Conservation (phyloP, 2,113 vertebrate genomes). For the Puntigrus tetrazona region DNA sequence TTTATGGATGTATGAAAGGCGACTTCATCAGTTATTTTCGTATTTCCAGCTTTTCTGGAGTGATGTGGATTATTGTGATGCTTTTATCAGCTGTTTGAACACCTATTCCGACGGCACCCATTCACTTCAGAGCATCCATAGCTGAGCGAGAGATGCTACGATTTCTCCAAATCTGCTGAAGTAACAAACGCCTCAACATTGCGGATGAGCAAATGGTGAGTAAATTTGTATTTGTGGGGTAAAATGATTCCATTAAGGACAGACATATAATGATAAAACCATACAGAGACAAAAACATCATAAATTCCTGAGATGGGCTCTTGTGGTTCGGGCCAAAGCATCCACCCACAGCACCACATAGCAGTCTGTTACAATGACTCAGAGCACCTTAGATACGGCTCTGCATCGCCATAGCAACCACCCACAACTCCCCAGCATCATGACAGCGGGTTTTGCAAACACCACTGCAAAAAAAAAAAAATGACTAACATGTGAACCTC, state of each 20-base stretch:
- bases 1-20: neutral
- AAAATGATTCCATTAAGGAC: neutral
- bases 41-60: neutral
- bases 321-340: neutral
- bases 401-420: neutral
- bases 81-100: neutral
- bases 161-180: neutral
- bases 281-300: neutral
- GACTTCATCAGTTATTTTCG: neutral
- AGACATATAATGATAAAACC: neutral
- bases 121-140: neutral
- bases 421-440: conserved; percentile 1
- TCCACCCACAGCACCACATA: neutral
- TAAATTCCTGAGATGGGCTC: neutral
- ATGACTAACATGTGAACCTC: neutral
- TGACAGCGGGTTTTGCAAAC: neutral
- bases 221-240: neutral
- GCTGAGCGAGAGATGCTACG: neutral
- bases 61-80: neutral
- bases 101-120: neutral
- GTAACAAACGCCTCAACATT: neutral
- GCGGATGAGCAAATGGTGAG: neutral
- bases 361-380: conserved; percentile 8
- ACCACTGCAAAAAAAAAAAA: neutral
- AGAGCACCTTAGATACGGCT: neutral